Evolutionary conservation across 2,888 invertebrate species (phyloP).

Genomic region (Dryocosmus kuriphilus): DNA sequence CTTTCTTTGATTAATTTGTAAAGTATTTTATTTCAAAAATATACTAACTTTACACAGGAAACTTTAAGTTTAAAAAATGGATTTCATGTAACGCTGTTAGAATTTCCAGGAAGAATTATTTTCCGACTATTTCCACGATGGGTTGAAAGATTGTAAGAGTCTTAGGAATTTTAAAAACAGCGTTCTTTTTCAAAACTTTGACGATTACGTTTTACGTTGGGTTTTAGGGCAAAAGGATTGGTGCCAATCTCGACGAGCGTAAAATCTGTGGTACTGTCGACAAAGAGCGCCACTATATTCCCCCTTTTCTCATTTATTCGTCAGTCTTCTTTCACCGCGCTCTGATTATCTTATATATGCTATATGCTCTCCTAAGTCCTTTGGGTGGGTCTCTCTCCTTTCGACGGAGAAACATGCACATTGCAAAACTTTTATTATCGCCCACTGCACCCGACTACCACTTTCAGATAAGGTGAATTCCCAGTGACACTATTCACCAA

Average conservation of each 20-base stretch:
- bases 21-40: too few relatives aligned
- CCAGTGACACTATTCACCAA: conserved; percentile 28
- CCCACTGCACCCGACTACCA: conserved; percentile 4
- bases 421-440: conserved; percentile 29
- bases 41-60: too few relatives aligned
- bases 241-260: conserved; percentile 11
- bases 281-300: conserved; percentile 17
- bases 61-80: too few relatives aligned
- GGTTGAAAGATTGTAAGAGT: background rate
- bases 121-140: background rate
- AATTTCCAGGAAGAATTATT: too few relatives aligned
- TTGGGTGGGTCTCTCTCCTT: background rate
- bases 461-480: conserved; percentile 29
- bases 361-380: conserved; percentile 14
- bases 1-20: too few relatives aligned
- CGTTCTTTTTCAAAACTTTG: background rate
- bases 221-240: conserved; percentile 1
- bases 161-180: background rate
- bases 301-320: conserved; percentile 6
- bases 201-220: conserved; percentile 9
- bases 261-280: conserved; percentile 29
- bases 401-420: conserved; percentile 28
- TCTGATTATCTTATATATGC: background rate
- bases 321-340: conserved; percentile 6
- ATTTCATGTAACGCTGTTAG: too few relatives aligned